Evolutionary conservation across 2,888 invertebrate genomes (phyloP).

Genomic region (Idaea straminata): DNA sequence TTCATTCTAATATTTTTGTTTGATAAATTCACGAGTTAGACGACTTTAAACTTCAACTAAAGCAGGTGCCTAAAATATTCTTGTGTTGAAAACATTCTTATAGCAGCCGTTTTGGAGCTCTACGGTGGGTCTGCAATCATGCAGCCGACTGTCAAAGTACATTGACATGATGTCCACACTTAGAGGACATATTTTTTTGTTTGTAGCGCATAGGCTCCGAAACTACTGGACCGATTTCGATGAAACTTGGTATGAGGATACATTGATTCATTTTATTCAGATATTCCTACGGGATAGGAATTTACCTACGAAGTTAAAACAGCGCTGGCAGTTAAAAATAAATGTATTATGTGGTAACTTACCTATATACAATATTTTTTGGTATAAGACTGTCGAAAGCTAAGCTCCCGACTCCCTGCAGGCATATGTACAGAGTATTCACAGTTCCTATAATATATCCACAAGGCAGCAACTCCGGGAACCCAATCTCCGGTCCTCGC

Average conservation of each 20-base stretch:
- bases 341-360: slow-evolving; percentile 38
- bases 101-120: too few relatives aligned
- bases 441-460: slow-evolving; percentile 95
- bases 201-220: not conserved
- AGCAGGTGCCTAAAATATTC: too few relatives aligned
- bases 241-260: not conserved
- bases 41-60: too few relatives aligned
- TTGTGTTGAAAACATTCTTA: too few relatives aligned
- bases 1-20: too few relatives aligned
- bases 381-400: slow-evolving; percentile 98
- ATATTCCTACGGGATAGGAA: not conserved
- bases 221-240: not conserved
- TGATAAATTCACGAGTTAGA: too few relatives aligned
- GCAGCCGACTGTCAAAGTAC: too few relatives aligned
- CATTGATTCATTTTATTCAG: not conserved
- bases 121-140: too few relatives aligned
- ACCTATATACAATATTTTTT: slow-evolving; percentile 95
- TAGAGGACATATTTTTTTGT: too few relatives aligned
- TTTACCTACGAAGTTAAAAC: too few relatives aligned
- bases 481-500: slow-evolving; percentile 87
- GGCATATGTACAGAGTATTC: slow-evolving; percentile 92
- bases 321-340: too few relatives aligned
- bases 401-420: slow-evolving; percentile 91
- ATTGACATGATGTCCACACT: too few relatives aligned
- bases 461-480: slow-evolving; percentile 94